Evolutionary conservation across 2,888 invertebrate genomes (phyloP).

Genomic region (Dioctria linearis): DNA sequence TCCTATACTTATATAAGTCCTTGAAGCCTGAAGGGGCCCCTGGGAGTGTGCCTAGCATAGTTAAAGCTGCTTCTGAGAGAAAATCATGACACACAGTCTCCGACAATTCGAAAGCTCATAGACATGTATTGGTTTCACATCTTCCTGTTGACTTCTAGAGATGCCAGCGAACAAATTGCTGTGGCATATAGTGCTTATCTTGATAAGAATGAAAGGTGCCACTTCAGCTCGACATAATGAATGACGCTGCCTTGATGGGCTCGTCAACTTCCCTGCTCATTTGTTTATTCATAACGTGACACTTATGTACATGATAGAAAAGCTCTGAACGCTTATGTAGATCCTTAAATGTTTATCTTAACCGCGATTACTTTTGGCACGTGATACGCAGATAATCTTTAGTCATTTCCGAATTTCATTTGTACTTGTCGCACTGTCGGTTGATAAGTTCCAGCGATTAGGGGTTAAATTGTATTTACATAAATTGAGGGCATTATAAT

Average conservation of each 20-base stretch:
- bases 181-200: slow-evolving; percentile 9
- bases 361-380: slow-evolving; percentile 43
- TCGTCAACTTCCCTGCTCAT: slow-evolving; percentile 37
- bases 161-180: slow-evolving; percentile 35
- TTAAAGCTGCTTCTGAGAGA: not conserved
- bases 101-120: not conserved
- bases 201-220: slow-evolving; percentile 51
- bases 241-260: slow-evolving; percentile 47
- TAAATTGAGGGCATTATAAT: too few species aligned
- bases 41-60: not conserved
- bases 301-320: slow-evolving; percentile 33
- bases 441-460: too few species aligned
- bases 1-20: not conserved
- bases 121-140: slow-evolving; percentile 35
- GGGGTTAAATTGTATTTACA: too few species aligned
- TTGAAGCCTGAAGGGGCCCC: not conserved
- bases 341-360: slow-evolving; percentile 46
- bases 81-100: too few species aligned
- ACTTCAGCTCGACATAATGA: slow-evolving; percentile 37
- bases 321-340: slow-evolving; percentile 27
- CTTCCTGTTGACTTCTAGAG: not conserved
- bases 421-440: slow-evolving; percentile 20
- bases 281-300: slow-evolving; percentile 51
- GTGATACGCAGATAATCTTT: slow-evolving; percentile 36
- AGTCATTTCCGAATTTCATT: slow-evolving; percentile 44